Percentiles rank a stretch among this genome's conserved stretches.
phyloP scores from a whole-genome alignment of 2,797 vertebrate species.

The Semotilus atromaculatus region DNA sequence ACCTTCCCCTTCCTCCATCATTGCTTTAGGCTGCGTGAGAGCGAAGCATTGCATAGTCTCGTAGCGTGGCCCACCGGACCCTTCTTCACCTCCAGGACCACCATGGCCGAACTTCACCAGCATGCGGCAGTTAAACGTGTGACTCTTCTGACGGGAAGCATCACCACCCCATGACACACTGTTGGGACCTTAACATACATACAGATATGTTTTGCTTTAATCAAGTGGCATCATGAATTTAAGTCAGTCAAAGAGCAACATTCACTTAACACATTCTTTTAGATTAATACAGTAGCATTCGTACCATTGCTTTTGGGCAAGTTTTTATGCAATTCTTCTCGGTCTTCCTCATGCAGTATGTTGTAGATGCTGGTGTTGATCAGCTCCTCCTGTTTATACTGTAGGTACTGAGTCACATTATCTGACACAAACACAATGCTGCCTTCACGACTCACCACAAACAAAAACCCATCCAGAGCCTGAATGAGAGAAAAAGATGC shows the following conservation, averaged over 20 bases:
- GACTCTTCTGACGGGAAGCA: conserved; percentile 91
- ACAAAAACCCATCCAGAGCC: conserved; percentile 97
- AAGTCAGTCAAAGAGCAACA: background rate
- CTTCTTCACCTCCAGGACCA: conserved; percentile 80
- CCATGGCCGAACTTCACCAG: conserved; percentile 86
- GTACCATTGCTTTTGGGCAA: conserved; percentile 92
- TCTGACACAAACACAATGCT: conserved; percentile 98
- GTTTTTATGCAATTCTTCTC: conserved; percentile 95
- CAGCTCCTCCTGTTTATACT: conserved; percentile 97
- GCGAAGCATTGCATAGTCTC: conserved; percentile 99
- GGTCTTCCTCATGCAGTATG: conserved; percentile 95
- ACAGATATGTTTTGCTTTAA: background rate
- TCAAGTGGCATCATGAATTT: background rate
- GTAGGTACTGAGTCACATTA: conserved; percentile 97
- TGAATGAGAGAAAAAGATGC: conserved; percentile 59
- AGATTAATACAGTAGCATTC: background rate
- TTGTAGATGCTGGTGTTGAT: conserved; percentile 96
- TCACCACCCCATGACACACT: conserved; percentile 92
- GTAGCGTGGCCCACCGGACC: conserved; percentile 83
- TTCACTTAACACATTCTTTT: background rate
- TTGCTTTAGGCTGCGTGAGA: conserved; percentile 94
- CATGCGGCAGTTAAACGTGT: conserved; percentile 98
- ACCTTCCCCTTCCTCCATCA: conserved; percentile 99
- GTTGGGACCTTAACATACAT: conserved; percentile 74
- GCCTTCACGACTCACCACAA: conserved; percentile 97